Percentiles rank a stretch among this genome's conserved stretches.
Conservation (phyloP, 2,113 vertebrate genomes). For the Pogona vitticeps region DNA sequence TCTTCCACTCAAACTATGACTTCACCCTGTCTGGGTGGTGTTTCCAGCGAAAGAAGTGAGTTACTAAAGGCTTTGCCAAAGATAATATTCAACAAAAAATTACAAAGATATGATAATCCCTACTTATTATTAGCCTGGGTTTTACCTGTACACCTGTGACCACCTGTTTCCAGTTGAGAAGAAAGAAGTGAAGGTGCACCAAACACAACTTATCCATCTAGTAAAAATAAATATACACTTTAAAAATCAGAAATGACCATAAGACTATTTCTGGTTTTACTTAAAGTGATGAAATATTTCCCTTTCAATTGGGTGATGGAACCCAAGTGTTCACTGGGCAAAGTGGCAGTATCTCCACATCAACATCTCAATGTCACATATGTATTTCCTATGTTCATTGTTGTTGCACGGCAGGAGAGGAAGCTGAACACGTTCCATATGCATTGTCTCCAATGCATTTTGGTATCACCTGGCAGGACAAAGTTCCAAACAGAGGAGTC, state of each 20-base stretch:
- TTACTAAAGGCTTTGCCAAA: neutral
- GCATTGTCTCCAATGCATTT: no score
- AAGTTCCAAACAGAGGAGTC: no score
- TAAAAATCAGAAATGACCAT: no score
- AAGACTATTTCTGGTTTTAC: no score
- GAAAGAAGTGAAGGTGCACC: no score
- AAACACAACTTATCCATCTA: no score
- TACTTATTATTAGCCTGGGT: neutral
- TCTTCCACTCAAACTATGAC: constrained; percentile 44
- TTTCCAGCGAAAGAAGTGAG: neutral
- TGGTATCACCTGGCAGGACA: no score
- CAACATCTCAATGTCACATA: neutral
- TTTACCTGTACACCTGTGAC: neutral
- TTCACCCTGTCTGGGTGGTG: neutral
- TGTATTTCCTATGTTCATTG: no score
- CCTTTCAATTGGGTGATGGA: neutral
- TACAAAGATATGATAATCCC: neutral
- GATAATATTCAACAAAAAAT: neutral
- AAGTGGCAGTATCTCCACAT: neutral
- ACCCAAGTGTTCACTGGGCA: neutral
- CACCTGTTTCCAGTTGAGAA: neutral
- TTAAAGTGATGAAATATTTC: neutral
- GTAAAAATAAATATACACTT: no score
- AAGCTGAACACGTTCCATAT: no score
- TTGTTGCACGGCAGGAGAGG: no score